Evolutionary conservation across 2,797 vertebrate species (phyloP), one percentile per base, ranked within the genome.

Genomic region (Bradypodion ventrale): DNA sequence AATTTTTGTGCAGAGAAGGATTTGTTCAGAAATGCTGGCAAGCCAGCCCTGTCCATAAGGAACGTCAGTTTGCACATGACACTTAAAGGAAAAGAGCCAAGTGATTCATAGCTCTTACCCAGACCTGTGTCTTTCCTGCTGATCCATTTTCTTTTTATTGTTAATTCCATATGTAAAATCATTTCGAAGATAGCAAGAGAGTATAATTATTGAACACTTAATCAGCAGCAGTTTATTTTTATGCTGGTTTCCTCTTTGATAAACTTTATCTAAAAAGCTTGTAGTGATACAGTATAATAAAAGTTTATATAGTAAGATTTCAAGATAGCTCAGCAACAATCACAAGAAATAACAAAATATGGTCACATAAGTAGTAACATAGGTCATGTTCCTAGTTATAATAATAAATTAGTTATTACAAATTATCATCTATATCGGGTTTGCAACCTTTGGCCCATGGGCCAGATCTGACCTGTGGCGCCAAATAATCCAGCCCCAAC

Each of bases 21-120:
- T 65, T 56, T 83, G 23, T 29, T 44, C 76, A 89, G 84, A 37
- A 78, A 78, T 87, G 35, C 78, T 87, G 65, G 63, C 13, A 40
- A 88, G 68, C 86, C 83, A 80, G 84, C 72, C 77, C 85, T 89
- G 82, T 78, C 68, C 80, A 91, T 85, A 90, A 82, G 87, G 87
- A 88, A 87, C 83, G 77, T 77, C 27, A 74, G 2, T 80, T n/a
- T 23, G 1, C 21, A 35, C 32, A 66, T 35, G 40, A 46, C 52
- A 72, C 19, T 19, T 42, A 76, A 68, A 87, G 81, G 87, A 70
- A 80, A 93, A 89, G 85, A 80, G 87, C 83, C 77, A 60, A 80
- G 70, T 49, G 85, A 85, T 86, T 89, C 77, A 60, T 29, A 59
- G 23, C 69, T 74, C 59, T 49, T 44, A 82, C 37, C 12, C 8